A percentile compares a stretch with the other conserved stretches of the same genome.
Conservation (phyloP, 2,888 invertebrate species). For the Amphipyra berbera region DNA sequence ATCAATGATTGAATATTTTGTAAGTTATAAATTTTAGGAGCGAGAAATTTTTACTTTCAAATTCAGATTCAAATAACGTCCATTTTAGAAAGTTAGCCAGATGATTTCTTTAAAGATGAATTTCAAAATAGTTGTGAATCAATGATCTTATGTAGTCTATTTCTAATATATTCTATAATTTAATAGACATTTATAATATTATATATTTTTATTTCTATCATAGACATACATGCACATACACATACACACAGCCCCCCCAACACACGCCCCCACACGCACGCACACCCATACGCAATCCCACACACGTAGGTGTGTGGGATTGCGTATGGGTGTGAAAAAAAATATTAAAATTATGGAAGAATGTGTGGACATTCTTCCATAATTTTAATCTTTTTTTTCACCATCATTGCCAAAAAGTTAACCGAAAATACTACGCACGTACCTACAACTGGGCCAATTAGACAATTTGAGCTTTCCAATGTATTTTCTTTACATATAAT, state of each 20-base stretch:
- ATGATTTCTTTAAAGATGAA: too few species aligned
- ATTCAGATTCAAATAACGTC: too few species aligned
- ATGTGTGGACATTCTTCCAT: too few species aligned
- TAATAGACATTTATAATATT: conserved; percentile 12
- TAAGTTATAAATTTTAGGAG: too few species aligned
- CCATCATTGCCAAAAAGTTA: conserved; percentile 12
- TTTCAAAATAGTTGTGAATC: not conserved
- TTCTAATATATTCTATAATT: not conserved
- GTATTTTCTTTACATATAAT: conserved; percentile 20
- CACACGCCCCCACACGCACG: not conserved
- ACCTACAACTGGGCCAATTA: conserved; percentile 22
- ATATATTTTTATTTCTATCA: not conserved
- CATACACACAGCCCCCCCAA: too few species aligned
- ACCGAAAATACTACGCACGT: conserved; percentile 9
- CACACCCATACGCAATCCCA: not conserved
- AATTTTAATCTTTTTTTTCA: not conserved
- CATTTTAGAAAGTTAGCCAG: too few species aligned
- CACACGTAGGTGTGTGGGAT: too few species aligned
- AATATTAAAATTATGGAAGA: too few species aligned
- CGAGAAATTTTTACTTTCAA: too few species aligned
- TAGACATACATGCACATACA: not conserved
- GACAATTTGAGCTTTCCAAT: conserved; percentile 49
- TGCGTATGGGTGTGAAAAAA: too few species aligned
- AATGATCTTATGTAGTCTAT: conserved; percentile 18
- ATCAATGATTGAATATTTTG: conserved; percentile 23